Base-by-base conservation (phyloP, 2,888 invertebrate genomes). In the Mycogona germanica region DNA sequence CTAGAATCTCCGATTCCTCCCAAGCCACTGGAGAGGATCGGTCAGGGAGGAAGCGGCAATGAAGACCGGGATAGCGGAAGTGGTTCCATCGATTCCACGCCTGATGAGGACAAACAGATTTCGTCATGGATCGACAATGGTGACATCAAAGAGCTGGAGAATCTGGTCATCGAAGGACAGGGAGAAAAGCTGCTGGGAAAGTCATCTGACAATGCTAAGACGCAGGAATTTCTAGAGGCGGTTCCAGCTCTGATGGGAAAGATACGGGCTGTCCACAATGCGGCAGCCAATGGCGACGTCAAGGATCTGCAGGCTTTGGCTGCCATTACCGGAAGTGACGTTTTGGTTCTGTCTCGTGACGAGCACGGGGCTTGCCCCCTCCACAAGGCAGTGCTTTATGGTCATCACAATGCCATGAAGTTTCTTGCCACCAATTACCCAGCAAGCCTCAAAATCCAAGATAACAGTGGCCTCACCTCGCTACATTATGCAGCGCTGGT, bases 201-300 rank as follows among this genome's bases (percentile, higher is more conserved):
- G 42, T 29, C 51, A 7, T 60, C 63, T 1, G 56, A 59, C 32
- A 57, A 64, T 38, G 38, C 56, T 25, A 57, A 62, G 25, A 60
- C 62, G 4, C 58, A 60, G 50, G 64, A 64, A 17, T 65, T 65
- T 55, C 58, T 65, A 3, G 60, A 62, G 32, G 57, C 62, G 6
- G 63, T 65, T 23, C 64, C 65, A 9, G 61, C 62, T 14, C 64
- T 63, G 49, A 64, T 64, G 64, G 79, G 81, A 62, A 92, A 93
- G 78, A 92, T 93, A 61, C 82, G 84, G 59, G 79, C 83, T 57
- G 88, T 93, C 28, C 93, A 93, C 67, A 72, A 81, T 62, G 87
- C 91, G 30, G 84, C 91, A 21, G 78, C 81, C 62, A 82, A 84
- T 62, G 93, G 93, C 3, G 85, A 83, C 65, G 75, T 93, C 59